A percentile compares a stretch with the other conserved stretches of the same genome.
These are phyloP conservation scores for Acanthosoma haemorrhoidale DNA, from an alignment of 2,888 invertebrate species.

Conservation along the genomic window DNA sequence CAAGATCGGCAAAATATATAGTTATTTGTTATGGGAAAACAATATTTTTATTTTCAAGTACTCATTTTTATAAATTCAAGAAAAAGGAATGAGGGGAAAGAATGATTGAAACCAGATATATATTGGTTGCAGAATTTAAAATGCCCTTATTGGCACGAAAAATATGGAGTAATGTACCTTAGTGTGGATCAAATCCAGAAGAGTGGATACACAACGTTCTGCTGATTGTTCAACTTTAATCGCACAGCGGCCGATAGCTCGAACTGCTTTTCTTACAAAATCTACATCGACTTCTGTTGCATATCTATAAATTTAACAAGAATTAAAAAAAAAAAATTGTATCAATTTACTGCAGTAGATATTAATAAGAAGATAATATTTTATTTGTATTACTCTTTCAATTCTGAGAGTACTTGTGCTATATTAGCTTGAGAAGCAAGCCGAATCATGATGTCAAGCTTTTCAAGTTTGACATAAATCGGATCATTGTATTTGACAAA, in stretches of 20 bases:
- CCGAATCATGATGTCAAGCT: slow-evolving; percentile 98
- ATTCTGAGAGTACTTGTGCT: slow-evolving; percentile 92
- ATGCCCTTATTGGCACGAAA: no score
- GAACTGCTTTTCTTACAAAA: slow-evolving; percentile 96
- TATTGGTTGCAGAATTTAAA: no score
- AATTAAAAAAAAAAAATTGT: not conserved
- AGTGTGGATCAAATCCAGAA: slow-evolving; percentile 96
- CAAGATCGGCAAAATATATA: no score
- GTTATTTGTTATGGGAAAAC: no score
- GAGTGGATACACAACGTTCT: slow-evolving; percentile 94
- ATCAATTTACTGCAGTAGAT: not conserved
- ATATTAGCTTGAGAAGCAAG: slow-evolving; percentile 97
- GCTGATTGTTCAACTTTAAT: slow-evolving; percentile 98
- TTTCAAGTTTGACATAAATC: slow-evolving; percentile 98
- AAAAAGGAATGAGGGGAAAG: no score
- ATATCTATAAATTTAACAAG: slow-evolving; percentile 50
- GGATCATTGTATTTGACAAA: slow-evolving; percentile 99
- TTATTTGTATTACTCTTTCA: slow-evolving; percentile 92
- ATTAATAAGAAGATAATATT: slow-evolving; percentile 30
- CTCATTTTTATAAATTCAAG: no score
- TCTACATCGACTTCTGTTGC: slow-evolving; percentile 99
- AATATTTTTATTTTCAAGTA: no score
- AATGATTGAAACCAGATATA: no score
- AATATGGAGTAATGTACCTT: slow-evolving; percentile 57
- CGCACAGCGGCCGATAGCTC: slow-evolving; percentile 97